phyloP scores from a whole-genome alignment of 2,888 invertebrate genomes.

The Frankliniella fusca region DNA sequence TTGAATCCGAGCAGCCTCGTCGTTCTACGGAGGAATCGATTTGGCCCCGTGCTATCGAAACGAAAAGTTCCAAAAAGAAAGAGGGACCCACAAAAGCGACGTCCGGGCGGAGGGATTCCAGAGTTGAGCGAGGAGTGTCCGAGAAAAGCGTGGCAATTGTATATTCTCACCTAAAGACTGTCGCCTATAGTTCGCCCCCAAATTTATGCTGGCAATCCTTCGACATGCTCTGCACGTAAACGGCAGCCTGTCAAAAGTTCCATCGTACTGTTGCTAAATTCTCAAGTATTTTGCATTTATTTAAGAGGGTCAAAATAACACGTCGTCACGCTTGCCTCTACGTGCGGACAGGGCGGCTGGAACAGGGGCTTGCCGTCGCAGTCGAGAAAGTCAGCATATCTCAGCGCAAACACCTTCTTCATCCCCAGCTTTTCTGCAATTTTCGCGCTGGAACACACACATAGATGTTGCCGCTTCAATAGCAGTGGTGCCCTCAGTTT shows the following conservation, averaged over 20 bases:
- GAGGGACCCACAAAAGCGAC: neutral
- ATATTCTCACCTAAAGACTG: neutral
- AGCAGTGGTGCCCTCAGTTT: too few relatives aligned
- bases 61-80: neutral
- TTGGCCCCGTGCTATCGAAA: neutral
- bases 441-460: neutral
- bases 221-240: neutral
- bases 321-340: neutral
- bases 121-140: neutral
- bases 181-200: neutral
- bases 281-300: neutral
- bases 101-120: neutral
- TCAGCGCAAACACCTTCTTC: neutral
- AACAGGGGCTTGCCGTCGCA: neutral
- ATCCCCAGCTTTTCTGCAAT: neutral
- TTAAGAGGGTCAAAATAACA: neutral
- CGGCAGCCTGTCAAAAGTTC: neutral
- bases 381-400: neutral
- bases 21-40: neutral
- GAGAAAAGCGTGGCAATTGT: neutral
- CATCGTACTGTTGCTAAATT: neutral
- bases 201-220: slow-evolving; percentile 13
- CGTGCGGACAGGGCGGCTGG: neutral
- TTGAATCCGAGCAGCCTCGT: too few relatives aligned
- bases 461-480: too few relatives aligned